phyloP scores from a whole-genome alignment of 2,797 vertebrate species.

The Carduelis carduelis region DNA sequence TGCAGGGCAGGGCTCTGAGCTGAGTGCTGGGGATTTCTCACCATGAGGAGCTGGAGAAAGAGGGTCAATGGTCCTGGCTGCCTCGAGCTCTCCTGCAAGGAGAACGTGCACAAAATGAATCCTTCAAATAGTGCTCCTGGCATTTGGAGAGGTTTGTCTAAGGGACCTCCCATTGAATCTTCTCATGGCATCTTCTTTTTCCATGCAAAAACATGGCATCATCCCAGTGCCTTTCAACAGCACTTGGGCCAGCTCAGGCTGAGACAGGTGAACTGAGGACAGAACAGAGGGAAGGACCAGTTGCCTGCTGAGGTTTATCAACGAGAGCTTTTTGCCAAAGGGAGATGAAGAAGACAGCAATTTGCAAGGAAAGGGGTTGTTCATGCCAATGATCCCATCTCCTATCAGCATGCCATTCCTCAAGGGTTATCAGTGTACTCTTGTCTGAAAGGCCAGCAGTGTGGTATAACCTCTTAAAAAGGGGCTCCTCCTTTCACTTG shows the following conservation, averaged over 20 bases:
- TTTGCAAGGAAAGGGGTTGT: background rate
- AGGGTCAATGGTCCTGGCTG: background rate
- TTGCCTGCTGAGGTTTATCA: background rate
- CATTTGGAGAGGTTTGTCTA: background rate
- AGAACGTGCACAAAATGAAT: background rate
- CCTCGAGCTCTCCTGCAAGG: background rate
- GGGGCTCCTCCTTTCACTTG: background rate
- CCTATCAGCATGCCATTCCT: background rate
- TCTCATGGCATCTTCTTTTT: background rate
- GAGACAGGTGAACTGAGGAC: background rate
- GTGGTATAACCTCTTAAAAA: background rate
- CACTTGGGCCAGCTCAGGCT: background rate
- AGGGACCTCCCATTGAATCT: background rate
- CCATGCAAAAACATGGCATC: accelerated
- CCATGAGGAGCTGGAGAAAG: background rate
- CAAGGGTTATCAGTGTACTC: background rate
- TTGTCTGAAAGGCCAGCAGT: background rate
- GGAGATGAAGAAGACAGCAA: background rate
- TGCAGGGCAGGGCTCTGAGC: background rate
- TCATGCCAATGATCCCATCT: background rate
- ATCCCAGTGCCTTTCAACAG: background rate
- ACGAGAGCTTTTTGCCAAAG: background rate
- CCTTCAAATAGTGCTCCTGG: background rate
- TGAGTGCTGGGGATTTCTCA: background rate
- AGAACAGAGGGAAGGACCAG: background rate